A percentile compares a stretch with the other conserved stretches of the same genome.
phyloP scores from a whole-genome alignment of 2,797 vertebrate species.

The Lepilemur ruficaudatus region DNA sequence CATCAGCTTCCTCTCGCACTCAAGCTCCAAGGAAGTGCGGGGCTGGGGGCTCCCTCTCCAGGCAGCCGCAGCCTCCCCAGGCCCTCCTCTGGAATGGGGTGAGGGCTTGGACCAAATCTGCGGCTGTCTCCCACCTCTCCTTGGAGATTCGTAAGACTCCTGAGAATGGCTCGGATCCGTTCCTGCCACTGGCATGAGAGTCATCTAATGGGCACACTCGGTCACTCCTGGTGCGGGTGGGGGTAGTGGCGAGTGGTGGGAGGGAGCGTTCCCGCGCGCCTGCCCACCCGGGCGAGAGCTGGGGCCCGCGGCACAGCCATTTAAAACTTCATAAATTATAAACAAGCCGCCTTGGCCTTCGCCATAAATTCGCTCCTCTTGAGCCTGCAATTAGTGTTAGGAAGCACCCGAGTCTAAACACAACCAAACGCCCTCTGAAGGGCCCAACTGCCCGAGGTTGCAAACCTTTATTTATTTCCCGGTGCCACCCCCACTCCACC shows the following conservation, averaged over 20 bases:
- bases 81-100: background rate
- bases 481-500: background rate
- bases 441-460: slow-evolving; percentile 45
- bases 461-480: slow-evolving; percentile 64
- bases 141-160: background rate
- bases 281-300: background rate
- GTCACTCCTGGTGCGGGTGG: slow-evolving; percentile 27
- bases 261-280: slow-evolving; percentile 2
- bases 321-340: slow-evolving; percentile 97
- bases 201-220: slow-evolving; percentile 74
- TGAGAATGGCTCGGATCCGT: slow-evolving; percentile 34
- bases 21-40: slow-evolving; percentile 34
- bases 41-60: slow-evolving; percentile 38
- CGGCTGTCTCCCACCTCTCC: background rate
- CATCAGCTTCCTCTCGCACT: slow-evolving; percentile 57
- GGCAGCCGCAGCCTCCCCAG: background rate
- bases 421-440: slow-evolving; percentile 75
- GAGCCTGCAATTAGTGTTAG: slow-evolving; percentile 93
- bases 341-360: slow-evolving; percentile 91
- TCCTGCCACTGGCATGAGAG: slow-evolving; percentile 9
- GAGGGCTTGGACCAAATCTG: background rate
- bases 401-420: slow-evolving; percentile 90
- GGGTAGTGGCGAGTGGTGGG: background rate
- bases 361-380: slow-evolving; percentile 89
- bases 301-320: slow-evolving; percentile 76